Percentiles rank a stretch among this genome's conserved stretches.
Conservation (phyloP, 2,797 vertebrate genomes). For the Sebastes cheni region DNA sequence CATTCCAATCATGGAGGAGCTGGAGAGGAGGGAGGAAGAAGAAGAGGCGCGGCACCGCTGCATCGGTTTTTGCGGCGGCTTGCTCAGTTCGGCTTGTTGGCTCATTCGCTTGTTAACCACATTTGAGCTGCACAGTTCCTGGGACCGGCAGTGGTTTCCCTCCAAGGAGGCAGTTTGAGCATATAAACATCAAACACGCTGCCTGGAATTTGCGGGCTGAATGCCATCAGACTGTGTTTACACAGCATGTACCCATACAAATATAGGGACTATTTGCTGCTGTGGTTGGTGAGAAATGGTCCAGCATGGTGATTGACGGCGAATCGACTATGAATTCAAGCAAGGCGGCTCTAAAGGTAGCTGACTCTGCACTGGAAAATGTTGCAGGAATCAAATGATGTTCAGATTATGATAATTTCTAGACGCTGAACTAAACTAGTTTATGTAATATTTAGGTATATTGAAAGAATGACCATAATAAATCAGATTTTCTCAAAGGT, state of each 20-base stretch:
- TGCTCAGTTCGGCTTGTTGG: conserved; percentile 30
- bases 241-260: conserved; percentile 35
- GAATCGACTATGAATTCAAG: background rate
- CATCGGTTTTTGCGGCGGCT: conserved; percentile 45
- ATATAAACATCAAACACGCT: conserved; percentile 50
- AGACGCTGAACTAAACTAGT: background rate
- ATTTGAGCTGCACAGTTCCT: conserved; percentile 56
- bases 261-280: conserved; percentile 31
- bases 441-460: background rate
- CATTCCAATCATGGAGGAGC: conserved; percentile 24
- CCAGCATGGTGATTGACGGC: conserved; percentile 25
- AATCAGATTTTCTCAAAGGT: background rate
- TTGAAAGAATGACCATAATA: background rate
- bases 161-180: conserved; percentile 45
- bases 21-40: conserved; percentile 14
- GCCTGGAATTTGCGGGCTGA: conserved; percentile 41
- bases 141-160: conserved; percentile 34
- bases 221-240: conserved; percentile 55
- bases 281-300: conserved; percentile 26
- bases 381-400: conserved; percentile 1
- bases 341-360: conserved; percentile 7
- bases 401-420: background rate
- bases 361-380: background rate
- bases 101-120: conserved; percentile 49
- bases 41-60: conserved; percentile 43